Percentiles rank a stretch among this genome's conserved stretches.
These are phyloP conservation scores for Bos taurus DNA, from an alignment of 2,113 vertebrate species.

Conservation along the genomic window ARS-UCD2.0 NC_037350.1:27857001-27857500, in stretches of 20 bases:
- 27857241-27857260: rapidly evolving
- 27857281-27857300: too few relatives aligned
- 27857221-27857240: background rate
- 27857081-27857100: background rate
- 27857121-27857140: background rate
- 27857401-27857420: too few relatives aligned
- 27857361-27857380: too few relatives aligned
- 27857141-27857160: background rate
- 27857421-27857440: too few relatives aligned
- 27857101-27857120: background rate
- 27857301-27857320: too few relatives aligned
- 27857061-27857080: background rate
- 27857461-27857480: too few relatives aligned
- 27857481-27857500: too few relatives aligned
- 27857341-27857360: too few relatives aligned
- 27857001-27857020: background rate
- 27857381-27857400: too few relatives aligned
- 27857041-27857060: background rate
- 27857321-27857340: too few relatives aligned
- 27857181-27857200: background rate
- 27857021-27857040: background rate
- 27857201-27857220: background rate
- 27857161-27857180: background rate
- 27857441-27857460: too few relatives aligned
- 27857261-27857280: background rate